Evolutionary conservation across 2,888 invertebrate species (phyloP).

Genomic region (Orthosia gothica): DNA sequence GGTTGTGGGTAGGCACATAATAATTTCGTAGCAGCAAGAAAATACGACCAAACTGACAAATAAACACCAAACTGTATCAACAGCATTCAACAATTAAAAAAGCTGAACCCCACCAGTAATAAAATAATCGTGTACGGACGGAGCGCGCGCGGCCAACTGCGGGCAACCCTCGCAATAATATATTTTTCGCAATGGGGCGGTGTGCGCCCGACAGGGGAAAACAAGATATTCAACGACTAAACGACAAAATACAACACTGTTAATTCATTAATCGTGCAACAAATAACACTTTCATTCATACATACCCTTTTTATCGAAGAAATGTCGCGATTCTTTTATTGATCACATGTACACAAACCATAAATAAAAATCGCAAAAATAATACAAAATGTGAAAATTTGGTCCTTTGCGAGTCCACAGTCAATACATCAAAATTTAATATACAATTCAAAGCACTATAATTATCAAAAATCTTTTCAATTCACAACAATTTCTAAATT

Average conservation of each 20-base stretch:
- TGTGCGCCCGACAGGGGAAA: constrained; percentile 76
- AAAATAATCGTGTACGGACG: constrained; percentile 77
- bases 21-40: background rate
- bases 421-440: constrained; percentile 25
- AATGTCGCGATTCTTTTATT: constrained; percentile 79
- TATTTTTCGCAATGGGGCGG: constrained; percentile 80
- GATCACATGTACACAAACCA: constrained; percentile 87
- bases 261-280: constrained; percentile 50
- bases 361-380: constrained; percentile 67
- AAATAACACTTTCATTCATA: constrained; percentile 81
- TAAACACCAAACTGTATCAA: constrained; percentile 25
- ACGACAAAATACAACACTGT: constrained; percentile 59
- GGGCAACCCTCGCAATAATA: constrained; percentile 83
- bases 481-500: constrained; percentile 73
- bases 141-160: constrained; percentile 64
- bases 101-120: constrained; percentile 79
- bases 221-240: constrained; percentile 62
- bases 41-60: constrained; percentile 3
- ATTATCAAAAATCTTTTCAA: constrained; percentile 62
- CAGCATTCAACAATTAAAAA: constrained; percentile 65
- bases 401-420: constrained; percentile 18
- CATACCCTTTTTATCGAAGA: constrained; percentile 83
- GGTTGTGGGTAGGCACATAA: constrained; percentile 43
- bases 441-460: constrained; percentile 48
- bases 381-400: constrained; percentile 17